These are phyloP conservation scores for Meloidogyne hapla DNA, from an alignment of 1,140 invertebrate species.

Conservation along the genomic window DNA sequence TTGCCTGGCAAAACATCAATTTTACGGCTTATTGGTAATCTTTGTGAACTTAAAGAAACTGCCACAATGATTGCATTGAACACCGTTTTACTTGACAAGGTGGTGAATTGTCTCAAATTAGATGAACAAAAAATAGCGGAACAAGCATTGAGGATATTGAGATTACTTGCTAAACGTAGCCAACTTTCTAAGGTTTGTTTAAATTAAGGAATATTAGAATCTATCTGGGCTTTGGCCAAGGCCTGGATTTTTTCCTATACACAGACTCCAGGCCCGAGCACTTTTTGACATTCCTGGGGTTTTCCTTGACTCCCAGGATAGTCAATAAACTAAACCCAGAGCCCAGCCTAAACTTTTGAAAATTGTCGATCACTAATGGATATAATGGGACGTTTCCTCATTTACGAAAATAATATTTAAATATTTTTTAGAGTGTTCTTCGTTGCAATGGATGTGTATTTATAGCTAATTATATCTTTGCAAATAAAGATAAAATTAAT, in stretches of 20 bases:
- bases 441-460: background rate
- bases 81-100: background rate
- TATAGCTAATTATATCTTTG: background rate
- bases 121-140: background rate
- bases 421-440: background rate
- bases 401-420: too few relatives aligned
- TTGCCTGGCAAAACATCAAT: background rate
- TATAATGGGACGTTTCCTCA: too few relatives aligned
- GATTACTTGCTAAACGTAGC: background rate
- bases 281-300: too few relatives aligned
- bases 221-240: too few relatives aligned
- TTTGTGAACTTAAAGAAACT: slow-evolving; percentile 1
- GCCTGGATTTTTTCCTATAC: too few relatives aligned
- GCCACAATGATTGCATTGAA: background rate
- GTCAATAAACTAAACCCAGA: too few relatives aligned
- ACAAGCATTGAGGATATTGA: background rate
- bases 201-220: too few relatives aligned
- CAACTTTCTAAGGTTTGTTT: slow-evolving; percentile 7
- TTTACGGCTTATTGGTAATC: background rate
- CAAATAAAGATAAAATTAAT: background rate
- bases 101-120: background rate
- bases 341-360: too few relatives aligned
- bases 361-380: too few relatives aligned
- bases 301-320: too few relatives aligned
- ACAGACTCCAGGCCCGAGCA: too few relatives aligned